Base-by-base conservation (phyloP, 2,113 vertebrate genomes). In the Myrmecobius fasciatus region DNA sequence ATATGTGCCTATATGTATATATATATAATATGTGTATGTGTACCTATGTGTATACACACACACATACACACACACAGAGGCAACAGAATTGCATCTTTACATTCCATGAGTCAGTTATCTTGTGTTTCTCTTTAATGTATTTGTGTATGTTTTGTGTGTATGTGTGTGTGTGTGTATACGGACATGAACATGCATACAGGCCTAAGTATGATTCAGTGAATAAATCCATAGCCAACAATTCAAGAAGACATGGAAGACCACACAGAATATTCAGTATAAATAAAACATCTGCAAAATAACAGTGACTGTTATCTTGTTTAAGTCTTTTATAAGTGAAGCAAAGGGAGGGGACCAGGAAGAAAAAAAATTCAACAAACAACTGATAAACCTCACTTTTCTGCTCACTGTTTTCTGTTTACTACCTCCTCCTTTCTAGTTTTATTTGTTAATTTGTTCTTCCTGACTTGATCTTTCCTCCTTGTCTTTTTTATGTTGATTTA, bases 381-480 rank as follows among this genome's bases (percentile, higher is more conserved):
- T 98, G 98, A 97, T 92, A 96, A 92, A 92, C 96, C 97, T 97
- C 97, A 97, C 95, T 96, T 97, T 92, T 97, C 96, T 96, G 95
- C 28, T 98, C 92, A 91, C 52, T 93, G 48, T 94, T 92, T 92
- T 97, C 92, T 96, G 97, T 98, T 97, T 97, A 96, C 96, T 97
- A 95, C 92, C 94, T 97, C 91, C 97, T 94, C 60, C 94, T 92
- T 97, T 95, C 96, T 51, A 96, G 92, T 96, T 98, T 97, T 0
- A 0, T 97, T 91, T 95, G 92, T 93, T 43, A 24, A 43, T 83
- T 98, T 97, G 94, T 96, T 97, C 96, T 97, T 96, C 91, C 95
- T 92, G 90, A 9, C 96, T 94, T 97, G 97, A 97, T 98, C 98
- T 97, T 98, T 97, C 90, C 95, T 93, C 95, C 96, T 96, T 97